These are phyloP conservation scores for Dexiosoma caninum DNA, from an alignment of 2,888 invertebrate genomes.

Conservation along the genomic window DNA sequence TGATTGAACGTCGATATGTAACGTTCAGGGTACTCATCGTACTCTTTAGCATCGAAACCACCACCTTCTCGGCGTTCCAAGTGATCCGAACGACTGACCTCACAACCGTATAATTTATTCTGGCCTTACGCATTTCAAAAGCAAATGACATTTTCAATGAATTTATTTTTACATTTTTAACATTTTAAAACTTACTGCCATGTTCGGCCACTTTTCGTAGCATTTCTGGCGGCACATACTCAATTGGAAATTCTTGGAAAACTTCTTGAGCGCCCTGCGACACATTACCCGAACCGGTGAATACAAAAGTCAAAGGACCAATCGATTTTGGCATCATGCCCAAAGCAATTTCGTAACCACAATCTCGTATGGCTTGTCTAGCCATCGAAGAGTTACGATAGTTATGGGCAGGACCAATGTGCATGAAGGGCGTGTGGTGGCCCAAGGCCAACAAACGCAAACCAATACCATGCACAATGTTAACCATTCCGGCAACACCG, in stretches of 20 bases:
- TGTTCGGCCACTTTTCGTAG: constrained; percentile 96
- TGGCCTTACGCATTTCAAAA: constrained; percentile 83
- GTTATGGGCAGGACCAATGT: constrained; percentile 98
- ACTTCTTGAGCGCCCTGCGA: constrained; percentile 95
- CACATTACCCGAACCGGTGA: constrained; percentile 98
- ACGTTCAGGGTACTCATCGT: constrained; percentile 93
- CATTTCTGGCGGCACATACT: constrained; percentile 97
- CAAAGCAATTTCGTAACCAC: constrained; percentile 98
- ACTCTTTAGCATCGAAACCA: constrained; percentile 91
- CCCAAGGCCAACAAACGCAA: constrained; percentile 93
- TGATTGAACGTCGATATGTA: constrained; percentile 98
- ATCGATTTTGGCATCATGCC: constrained; percentile 98
- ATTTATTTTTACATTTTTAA: too few species aligned
- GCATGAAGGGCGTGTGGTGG: constrained; percentile 99
- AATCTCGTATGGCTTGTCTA: constrained; percentile 96
- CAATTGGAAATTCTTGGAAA: constrained; percentile 97
- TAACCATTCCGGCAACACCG: constrained; percentile 98
- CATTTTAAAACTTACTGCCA: constrained; percentile 84
- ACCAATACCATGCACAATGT: constrained; percentile 98
- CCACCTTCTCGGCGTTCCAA: constrained; percentile 94
- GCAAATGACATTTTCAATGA: background rate
- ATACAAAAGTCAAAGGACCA: constrained; percentile 97
- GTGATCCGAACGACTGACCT: constrained; percentile 95
- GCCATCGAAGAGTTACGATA: constrained; percentile 99
- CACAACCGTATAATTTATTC: constrained; percentile 97